Conservation (phyloP, 2,113 vertebrate genomes). For the Reinhardtius hippoglossoides region DNA sequence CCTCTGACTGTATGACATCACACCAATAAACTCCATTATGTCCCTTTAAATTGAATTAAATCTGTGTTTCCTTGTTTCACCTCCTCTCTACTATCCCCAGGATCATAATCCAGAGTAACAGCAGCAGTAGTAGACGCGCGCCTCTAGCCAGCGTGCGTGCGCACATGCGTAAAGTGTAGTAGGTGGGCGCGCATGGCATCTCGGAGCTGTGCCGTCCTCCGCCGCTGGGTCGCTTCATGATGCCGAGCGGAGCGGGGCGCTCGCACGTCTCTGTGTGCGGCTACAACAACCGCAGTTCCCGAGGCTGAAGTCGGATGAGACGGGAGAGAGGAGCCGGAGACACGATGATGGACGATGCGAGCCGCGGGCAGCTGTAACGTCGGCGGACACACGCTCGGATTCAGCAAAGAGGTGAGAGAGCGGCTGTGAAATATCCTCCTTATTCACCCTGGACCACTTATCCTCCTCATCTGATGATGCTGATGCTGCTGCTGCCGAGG, state of each 20-base stretch:
- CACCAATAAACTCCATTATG: not conserved
- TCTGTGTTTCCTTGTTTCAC: not conserved
- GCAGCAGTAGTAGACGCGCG: conserved; percentile 41
- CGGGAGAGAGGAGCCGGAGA: conserved; percentile 42
- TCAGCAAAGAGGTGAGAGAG: conserved; percentile 66
- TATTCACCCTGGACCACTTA: conserved; percentile 57
- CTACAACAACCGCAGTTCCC: conserved; percentile 68
- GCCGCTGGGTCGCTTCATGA: conserved; percentile 66
- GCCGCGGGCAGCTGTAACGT: conserved; percentile 62
- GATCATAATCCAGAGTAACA: conserved; percentile 31
- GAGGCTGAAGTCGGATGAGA: conserved; percentile 64
- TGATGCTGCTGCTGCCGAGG: conserved; percentile 61
- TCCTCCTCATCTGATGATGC: conserved; percentile 67
- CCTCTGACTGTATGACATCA: not conserved
- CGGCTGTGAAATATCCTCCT: conserved; percentile 52
- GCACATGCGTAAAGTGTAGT: conserved; percentile 68
- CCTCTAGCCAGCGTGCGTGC: conserved; percentile 57
- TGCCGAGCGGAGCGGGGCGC: conserved; percentile 69
- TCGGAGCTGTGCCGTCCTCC: conserved; percentile 72
- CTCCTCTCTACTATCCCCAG: not conserved
- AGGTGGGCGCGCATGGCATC: conserved; percentile 73
- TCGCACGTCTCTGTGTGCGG: conserved; percentile 41
- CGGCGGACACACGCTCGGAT: conserved; percentile 55
- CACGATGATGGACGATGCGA: conserved; percentile 51
- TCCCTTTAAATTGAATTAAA: not conserved